Evolutionary conservation across 2,113 vertebrate genomes (phyloP).

Genomic region (Dolichotis patagonum): DNA sequence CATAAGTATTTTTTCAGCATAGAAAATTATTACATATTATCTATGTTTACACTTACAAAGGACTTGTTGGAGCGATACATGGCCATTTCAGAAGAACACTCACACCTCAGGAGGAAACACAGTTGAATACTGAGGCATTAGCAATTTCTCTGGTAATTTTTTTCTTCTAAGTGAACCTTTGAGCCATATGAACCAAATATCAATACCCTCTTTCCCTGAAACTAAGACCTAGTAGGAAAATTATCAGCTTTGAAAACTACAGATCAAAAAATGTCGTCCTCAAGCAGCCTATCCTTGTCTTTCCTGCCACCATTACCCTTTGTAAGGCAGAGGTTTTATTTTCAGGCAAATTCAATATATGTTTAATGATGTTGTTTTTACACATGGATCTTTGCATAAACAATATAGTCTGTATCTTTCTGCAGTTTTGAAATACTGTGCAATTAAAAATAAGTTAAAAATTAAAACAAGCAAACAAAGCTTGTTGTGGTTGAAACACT

Average conservation of each 20-base stretch:
- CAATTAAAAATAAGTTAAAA: constrained; percentile 24
- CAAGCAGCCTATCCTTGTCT: neutral
- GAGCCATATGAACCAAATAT: neutral
- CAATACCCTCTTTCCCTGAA: neutral
- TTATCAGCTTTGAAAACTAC: neutral
- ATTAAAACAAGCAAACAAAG: neutral
- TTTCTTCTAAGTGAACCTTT: constrained; percentile 10
- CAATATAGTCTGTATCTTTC: neutral
- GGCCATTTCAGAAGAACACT: neutral
- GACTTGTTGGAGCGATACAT: neutral
- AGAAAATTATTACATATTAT: neutral
- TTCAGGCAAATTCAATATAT: neutral
- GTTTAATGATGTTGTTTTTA: constrained; percentile 7
- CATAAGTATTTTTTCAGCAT: neutral
- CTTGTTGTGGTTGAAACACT: too few relatives aligned
- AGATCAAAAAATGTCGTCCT: neutral
- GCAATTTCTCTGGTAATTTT: neutral
- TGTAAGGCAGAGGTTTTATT: neutral
- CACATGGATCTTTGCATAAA: neutral
- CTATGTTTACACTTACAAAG: neutral
- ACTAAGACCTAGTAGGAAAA: neutral
- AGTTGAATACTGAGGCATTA: neutral
- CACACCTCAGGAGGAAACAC: neutral
- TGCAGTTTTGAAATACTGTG: neutral
- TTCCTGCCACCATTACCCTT: neutral